These are phyloP conservation scores for Eristalinus aeneus DNA, from an alignment of 2,888 invertebrate species.

Conservation along the genomic window DNA sequence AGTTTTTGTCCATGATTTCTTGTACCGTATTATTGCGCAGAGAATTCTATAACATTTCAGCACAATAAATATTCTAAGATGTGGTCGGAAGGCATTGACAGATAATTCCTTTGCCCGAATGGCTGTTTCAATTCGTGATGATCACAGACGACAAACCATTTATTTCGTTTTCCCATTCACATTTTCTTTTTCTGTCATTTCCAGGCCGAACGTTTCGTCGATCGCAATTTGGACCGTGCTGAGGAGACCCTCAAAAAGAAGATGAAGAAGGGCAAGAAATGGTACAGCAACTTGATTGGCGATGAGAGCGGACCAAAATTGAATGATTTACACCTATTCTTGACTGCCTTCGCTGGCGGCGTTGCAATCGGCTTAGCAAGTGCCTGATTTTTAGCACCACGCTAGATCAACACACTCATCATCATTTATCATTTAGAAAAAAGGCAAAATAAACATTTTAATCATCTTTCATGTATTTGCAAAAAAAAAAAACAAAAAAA, in stretches of 20 bases:
- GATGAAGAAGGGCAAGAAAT: conserved; percentile 86
- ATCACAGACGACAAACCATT: too few relatives aligned
- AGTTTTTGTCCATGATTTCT: too few relatives aligned
- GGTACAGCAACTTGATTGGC: conserved; percentile 87
- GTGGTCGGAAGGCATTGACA: too few relatives aligned
- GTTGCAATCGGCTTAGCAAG: conserved; percentile 85
- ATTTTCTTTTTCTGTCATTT: conserved; percentile 72
- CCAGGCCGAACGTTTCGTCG: conserved; percentile 90
- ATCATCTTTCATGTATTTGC: background rate
- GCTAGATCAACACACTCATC: background rate
- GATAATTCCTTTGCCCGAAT: too few relatives aligned
- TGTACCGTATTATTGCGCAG: too few relatives aligned
- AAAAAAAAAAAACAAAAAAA: conserved; percentile 17
- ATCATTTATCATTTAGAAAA: conserved; percentile 16
- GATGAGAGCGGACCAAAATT: conserved; percentile 85
- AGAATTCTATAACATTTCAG: too few relatives aligned
- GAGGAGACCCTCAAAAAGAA: conserved; percentile 88
- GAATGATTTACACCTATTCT: conserved; percentile 89
- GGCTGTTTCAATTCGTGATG: too few relatives aligned
- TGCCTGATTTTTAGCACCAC: conserved; percentile 73
- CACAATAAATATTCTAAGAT: too few relatives aligned
- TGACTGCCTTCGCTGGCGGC: conserved; percentile 90
- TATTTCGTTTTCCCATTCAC: background rate
- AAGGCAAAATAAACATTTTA: background rate
- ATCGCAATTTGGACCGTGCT: conserved; percentile 90